These are phyloP conservation scores for Gonioctena quinquepunctata DNA, from an alignment of 1,140 invertebrate species.

Conservation along the genomic window DNA sequence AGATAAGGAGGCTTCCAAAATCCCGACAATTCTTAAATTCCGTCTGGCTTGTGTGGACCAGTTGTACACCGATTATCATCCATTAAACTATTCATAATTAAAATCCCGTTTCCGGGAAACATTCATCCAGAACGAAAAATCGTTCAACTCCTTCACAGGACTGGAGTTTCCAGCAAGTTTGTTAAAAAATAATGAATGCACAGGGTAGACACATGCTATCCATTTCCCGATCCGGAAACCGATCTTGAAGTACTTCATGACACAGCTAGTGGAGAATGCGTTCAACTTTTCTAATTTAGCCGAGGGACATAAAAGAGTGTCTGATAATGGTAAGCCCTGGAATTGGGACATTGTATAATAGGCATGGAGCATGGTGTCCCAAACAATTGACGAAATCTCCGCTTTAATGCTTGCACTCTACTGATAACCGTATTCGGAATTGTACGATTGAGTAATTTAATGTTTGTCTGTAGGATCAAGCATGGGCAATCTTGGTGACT, in stretches of 20 bases:
- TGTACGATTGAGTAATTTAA: slow-evolving; percentile 24
- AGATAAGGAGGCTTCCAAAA: no score
- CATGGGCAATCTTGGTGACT: slow-evolving; percentile 17
- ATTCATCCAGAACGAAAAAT: not conserved
- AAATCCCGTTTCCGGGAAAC: no score
- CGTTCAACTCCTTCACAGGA: not conserved
- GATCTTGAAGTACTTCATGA: not conserved
- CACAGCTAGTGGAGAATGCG: slow-evolving; percentile 6
- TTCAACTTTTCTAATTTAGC: slow-evolving; percentile 24
- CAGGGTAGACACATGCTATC: slow-evolving; percentile 1
- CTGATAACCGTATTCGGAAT: slow-evolving; percentile 32
- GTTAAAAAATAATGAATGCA: slow-evolving; percentile 9
- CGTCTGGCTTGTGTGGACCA: no score
- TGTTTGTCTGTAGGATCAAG: slow-evolving; percentile 12
- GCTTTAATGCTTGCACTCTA: slow-evolving; percentile 28
- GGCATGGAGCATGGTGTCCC: slow-evolving; percentile 27
- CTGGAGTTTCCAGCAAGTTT: not conserved
- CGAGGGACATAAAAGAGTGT: slow-evolving; percentile 18
- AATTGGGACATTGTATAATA: slow-evolving; percentile 25
- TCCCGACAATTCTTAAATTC: no score
- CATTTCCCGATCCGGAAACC: not conserved
- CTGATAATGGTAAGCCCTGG: slow-evolving; percentile 20
- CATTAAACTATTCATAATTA: no score
- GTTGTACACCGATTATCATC: no score
- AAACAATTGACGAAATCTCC: slow-evolving; percentile 35